These are phyloP conservation scores for Vanessa cardui DNA, from an alignment of 2,888 invertebrate species.

Conservation along the genomic window DNA sequence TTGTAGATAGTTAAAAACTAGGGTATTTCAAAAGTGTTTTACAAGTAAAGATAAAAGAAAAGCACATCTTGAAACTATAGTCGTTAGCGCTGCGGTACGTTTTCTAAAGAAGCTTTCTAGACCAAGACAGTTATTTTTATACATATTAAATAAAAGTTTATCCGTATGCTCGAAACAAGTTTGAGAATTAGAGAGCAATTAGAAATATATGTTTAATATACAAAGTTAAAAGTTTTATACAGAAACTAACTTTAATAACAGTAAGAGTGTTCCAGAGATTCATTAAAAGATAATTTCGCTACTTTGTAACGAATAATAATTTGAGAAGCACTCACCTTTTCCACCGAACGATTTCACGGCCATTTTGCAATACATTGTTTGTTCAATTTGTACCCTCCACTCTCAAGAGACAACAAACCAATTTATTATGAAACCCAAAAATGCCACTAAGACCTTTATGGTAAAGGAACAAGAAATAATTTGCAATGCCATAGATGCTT, in stretches of 20 bases:
- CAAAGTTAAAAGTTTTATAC: too few relatives aligned
- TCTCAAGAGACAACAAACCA: slow-evolving; percentile 55
- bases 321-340: slow-evolving; percentile 53
- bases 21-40: slow-evolving; percentile 32
- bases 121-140: slow-evolving; percentile 3
- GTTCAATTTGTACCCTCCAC: slow-evolving; percentile 69
- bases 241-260: too few relatives aligned
- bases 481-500: slow-evolving; percentile 28
- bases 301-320: slow-evolving; percentile 41
- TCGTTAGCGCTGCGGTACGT: slow-evolving; percentile 31
- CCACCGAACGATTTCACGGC: slow-evolving; percentile 59
- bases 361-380: slow-evolving; percentile 79
- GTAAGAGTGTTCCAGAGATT: too few relatives aligned
- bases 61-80: slow-evolving; percentile 25
- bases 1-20: slow-evolving; percentile 30
- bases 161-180: not conserved
- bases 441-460: slow-evolving; percentile 38
- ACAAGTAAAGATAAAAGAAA: slow-evolving; percentile 31
- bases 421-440: slow-evolving; percentile 46
- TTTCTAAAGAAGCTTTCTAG: slow-evolving; percentile 6
- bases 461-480: slow-evolving; percentile 41
- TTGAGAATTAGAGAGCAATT: not conserved
- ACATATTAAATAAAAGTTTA: slow-evolving; percentile 6
- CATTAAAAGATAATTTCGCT: not conserved
- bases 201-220: not conserved